Percentiles rank a stretch among this genome's conserved stretches.
Conservation (phyloP, 2,113 vertebrate genomes). For the Peromyscus californicus region DNA sequence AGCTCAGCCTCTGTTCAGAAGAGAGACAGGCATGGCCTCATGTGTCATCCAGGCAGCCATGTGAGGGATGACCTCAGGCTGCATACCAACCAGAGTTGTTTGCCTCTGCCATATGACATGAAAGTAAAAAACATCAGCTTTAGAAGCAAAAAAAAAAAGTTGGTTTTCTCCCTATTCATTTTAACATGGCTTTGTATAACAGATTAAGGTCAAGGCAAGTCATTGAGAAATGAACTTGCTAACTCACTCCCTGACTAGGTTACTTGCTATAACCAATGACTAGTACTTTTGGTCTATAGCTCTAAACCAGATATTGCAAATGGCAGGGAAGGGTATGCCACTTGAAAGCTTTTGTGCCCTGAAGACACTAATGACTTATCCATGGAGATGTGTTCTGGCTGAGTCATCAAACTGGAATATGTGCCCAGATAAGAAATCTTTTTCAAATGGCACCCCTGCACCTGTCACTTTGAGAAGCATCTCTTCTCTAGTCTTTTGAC, state of each 20-base stretch:
- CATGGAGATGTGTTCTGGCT: rapidly evolving
- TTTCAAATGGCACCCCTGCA: neutral
- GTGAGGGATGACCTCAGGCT: neutral
- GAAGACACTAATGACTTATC: neutral
- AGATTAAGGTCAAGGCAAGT: neutral
- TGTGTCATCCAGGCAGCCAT: neutral
- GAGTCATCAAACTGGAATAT: neutral
- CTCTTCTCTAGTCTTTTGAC: neutral
- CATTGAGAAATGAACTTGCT: neutral
- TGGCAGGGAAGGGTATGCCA: neutral
- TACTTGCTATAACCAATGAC: neutral
- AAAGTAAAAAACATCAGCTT: neutral
- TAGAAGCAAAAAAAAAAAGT: neutral
- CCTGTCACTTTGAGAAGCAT: neutral
- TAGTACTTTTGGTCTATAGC: neutral
- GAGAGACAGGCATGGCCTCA: neutral
- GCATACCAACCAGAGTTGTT: neutral
- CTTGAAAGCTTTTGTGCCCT: neutral
- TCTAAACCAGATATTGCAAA: neutral
- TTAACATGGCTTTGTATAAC: slow-evolving; percentile 18
- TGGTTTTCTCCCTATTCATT: slow-evolving; percentile 34
- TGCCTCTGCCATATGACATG: neutral
- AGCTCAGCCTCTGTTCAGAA: slow-evolving; percentile 24
- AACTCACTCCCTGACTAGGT: neutral
- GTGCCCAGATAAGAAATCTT: neutral